These are phyloP conservation scores for Chaenogobius annularis DNA, from an alignment of 2,113 vertebrate genomes.

Conservation along the genomic window DNA sequence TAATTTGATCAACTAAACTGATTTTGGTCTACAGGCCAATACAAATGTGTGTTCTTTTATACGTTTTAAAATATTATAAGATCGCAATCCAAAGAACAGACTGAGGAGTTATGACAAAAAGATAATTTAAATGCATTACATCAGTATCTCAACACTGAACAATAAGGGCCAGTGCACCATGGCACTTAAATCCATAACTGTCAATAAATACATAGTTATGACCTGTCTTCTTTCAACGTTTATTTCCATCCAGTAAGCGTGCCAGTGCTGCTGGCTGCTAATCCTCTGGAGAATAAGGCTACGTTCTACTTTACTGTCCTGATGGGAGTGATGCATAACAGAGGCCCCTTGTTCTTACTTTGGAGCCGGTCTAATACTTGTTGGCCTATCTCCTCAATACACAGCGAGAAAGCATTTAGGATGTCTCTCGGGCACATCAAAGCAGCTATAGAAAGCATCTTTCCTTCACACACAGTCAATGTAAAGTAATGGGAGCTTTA, in stretches of 20 bases:
- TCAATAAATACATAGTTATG: conserved; percentile 11
- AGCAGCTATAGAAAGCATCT: conserved; percentile 9
- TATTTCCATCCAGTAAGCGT: conserved; percentile 21
- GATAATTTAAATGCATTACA: no score
- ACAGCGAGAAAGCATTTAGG: conserved; percentile 3
- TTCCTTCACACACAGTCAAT: conserved; percentile 28
- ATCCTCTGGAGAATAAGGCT: conserved; percentile 16
- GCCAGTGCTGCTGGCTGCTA: conserved; percentile 42
- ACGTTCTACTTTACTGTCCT: conserved; percentile 43
- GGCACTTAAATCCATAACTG: conserved; percentile 23
- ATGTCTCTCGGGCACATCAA: conserved; percentile 15
- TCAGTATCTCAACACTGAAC: not conserved
- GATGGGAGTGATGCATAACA: conserved; percentile 57
- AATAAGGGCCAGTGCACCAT: not conserved
- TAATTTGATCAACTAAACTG: no score
- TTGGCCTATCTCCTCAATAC: conserved; percentile 7
- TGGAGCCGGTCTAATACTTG: conserved; percentile 28
- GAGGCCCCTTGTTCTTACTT: conserved; percentile 56
- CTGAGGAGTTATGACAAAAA: no score
- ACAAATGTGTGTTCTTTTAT: no score
- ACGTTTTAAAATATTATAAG: no score
- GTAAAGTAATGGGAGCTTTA: conserved; percentile 49
- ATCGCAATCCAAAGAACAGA: no score
- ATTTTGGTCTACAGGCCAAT: no score
- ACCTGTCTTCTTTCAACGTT: conserved; percentile 47